phyloP scores from a whole-genome alignment of 1,140 invertebrate species.

The Lethrus apterus region DNA sequence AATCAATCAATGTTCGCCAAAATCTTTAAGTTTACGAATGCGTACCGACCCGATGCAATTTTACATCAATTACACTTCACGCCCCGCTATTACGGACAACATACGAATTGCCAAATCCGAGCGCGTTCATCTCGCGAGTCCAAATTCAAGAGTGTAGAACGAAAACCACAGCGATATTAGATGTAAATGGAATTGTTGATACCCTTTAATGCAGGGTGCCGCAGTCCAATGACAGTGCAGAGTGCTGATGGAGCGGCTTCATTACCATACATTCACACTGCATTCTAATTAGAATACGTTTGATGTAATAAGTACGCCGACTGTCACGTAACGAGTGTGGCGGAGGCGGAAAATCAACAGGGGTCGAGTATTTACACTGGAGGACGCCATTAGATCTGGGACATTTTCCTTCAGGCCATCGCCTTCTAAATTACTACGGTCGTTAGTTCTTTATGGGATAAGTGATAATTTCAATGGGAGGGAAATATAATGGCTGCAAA shows the following conservation, averaged over 20 bases:
- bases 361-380: not conserved
- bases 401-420: not conserved
- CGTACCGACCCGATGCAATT: too few species aligned
- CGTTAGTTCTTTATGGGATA: too few species aligned
- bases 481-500: too few species aligned
- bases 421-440: not conserved
- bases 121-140: too few species aligned
- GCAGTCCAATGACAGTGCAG: slow-evolving; percentile 6
- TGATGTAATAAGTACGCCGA: slow-evolving; percentile 11
- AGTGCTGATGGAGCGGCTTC: slow-evolving; percentile 10
- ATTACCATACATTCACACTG: slow-evolving; percentile 13
- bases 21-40: too few species aligned
- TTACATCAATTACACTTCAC: too few species aligned
- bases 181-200: slow-evolving; percentile 17
- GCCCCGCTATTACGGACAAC: too few species aligned
- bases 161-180: slow-evolving; percentile 13
- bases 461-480: too few species aligned
- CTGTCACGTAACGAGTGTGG: not conserved
- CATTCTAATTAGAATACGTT: slow-evolving; percentile 16
- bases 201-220: slow-evolving; percentile 12
- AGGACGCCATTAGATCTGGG: not conserved
- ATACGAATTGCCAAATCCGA: too few species aligned
- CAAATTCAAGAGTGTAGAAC: too few species aligned
- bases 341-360: not conserved
- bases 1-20: too few species aligned